Conservation (phyloP, 1,140 invertebrate species). For the Drosophila ironensis region DNA sequence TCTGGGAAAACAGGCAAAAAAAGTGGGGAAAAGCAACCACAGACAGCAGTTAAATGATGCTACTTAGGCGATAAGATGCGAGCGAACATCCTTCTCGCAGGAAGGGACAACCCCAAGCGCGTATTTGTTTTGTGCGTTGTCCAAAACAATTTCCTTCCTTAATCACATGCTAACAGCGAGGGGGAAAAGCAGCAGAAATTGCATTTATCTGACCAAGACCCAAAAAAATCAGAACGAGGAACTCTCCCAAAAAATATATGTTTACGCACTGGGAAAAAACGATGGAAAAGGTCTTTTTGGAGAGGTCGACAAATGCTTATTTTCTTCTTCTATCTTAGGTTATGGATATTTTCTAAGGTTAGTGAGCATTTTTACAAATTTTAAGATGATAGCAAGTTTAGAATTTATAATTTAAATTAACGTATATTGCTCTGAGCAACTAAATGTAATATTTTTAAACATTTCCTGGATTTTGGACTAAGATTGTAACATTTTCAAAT, state of each 20-base stretch:
- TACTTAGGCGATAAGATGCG: constrained; percentile 65
- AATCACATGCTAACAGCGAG: constrained; percentile 71
- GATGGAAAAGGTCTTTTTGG: too few relatives aligned
- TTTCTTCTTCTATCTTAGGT: too few relatives aligned
- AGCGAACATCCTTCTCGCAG: constrained; percentile 30
- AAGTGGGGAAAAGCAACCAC: constrained; percentile 35
- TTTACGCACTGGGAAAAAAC: neutral
- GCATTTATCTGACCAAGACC: constrained; percentile 66
- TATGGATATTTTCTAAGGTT: too few relatives aligned
- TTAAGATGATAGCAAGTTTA: too few relatives aligned
- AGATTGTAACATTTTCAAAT: too few relatives aligned
- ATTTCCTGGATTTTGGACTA: too few relatives aligned
- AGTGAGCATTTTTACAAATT: too few relatives aligned
- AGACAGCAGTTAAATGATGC: constrained; percentile 74
- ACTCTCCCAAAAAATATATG: constrained; percentile 22
- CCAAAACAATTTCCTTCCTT: constrained; percentile 82
- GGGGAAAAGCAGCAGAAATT: constrained; percentile 47
- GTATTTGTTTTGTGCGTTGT: constrained; percentile 72
- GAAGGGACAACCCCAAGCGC: constrained; percentile 37
- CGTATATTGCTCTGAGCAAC: too few relatives aligned
- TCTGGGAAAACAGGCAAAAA: neutral
- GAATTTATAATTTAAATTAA: too few relatives aligned
- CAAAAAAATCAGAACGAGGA: constrained; percentile 52
- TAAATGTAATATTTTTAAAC: too few relatives aligned
- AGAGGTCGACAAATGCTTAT: neutral